These are phyloP conservation scores for Sisor rabdophorus DNA, from an alignment of 2,113 vertebrate species.

Conservation along the genomic window DNA sequence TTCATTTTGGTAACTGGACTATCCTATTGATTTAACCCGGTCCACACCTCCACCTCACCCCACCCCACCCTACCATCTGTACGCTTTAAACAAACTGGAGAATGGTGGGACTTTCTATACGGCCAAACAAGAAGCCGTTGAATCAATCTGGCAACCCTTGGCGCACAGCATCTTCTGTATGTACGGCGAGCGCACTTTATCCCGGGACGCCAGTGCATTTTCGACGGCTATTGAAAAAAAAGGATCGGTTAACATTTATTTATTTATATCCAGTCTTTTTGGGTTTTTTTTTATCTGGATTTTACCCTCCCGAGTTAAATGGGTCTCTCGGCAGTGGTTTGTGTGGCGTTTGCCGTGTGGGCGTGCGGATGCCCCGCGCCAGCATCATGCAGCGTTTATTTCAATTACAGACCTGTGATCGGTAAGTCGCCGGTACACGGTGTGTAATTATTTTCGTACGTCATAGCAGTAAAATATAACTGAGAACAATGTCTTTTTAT, in stretches of 20 bases:
- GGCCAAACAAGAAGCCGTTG: not conserved
- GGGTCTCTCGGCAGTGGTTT: slow-evolving; percentile 53
- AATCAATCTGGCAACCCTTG: slow-evolving; percentile 9
- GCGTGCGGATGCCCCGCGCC: slow-evolving; percentile 39
- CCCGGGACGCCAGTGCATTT: not conserved
- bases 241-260: not conserved
- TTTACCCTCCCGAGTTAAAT: slow-evolving; percentile 49
- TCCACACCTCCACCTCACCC: too few species aligned
- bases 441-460: not conserved
- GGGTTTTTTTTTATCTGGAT: not conserved
- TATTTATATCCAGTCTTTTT: not conserved
- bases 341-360: slow-evolving; percentile 55
- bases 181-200: not conserved
- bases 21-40: not conserved
- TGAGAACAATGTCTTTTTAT: not conserved
- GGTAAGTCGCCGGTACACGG: slow-evolving; percentile 53
- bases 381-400: slow-evolving; percentile 41
- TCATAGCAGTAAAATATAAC: not conserved
- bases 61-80: too few species aligned
- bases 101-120: too few species aligned
- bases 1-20: not conserved
- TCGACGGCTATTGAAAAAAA: not conserved
- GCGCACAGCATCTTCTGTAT: not conserved
- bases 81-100: not conserved
- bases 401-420: slow-evolving; percentile 64